A percentile compares a stretch with the other conserved stretches of the same genome.
phyloP scores from a whole-genome alignment of 2,888 invertebrate genomes.

The Drosophila meridiana region DNA sequence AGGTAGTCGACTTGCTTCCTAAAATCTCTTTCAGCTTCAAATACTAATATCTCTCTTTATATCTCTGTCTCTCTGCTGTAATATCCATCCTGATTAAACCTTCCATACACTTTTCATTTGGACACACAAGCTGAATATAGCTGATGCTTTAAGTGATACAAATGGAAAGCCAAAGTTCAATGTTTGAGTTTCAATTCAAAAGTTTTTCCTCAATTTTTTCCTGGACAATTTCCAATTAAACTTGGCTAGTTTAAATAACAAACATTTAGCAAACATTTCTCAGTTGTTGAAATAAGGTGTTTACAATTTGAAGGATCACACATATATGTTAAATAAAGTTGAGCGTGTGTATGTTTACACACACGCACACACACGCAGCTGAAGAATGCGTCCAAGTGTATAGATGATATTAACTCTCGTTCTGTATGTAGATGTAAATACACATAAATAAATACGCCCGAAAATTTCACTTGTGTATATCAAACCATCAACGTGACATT shows the following conservation, averaged over 20 bases:
- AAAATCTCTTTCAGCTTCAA: too few relatives aligned
- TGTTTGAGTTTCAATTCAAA: not conserved
- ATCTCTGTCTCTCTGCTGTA: too few relatives aligned
- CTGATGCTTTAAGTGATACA: not conserved
- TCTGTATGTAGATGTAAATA: conserved; percentile 34
- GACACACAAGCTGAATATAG: too few relatives aligned
- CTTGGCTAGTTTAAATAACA: conserved; percentile 3
- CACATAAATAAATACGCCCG: conserved; percentile 28
- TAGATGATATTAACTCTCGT: conserved; percentile 60
- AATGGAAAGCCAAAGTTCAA: not conserved
- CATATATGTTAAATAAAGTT: conserved; percentile 39
- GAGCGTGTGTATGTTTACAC: conserved; percentile 11
- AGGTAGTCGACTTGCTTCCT: too few relatives aligned
- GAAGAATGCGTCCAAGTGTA: conserved; percentile 67
- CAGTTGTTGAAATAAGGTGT: conserved; percentile 1
- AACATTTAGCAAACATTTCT: conserved; percentile 2
- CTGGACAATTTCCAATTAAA: conserved; percentile 1
- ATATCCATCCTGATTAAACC: not conserved
- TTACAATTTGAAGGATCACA: conserved; percentile 1
- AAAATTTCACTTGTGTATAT: conserved; percentile 11
- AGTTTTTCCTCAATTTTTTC: not conserved
- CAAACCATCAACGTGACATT: conserved; percentile 11
- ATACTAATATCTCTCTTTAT: too few relatives aligned
- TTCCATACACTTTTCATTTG: not conserved
- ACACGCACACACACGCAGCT: conserved; percentile 2